Conservation (phyloP, 2,888 invertebrate species). For the Gonocerus acuteangulatus region DNA sequence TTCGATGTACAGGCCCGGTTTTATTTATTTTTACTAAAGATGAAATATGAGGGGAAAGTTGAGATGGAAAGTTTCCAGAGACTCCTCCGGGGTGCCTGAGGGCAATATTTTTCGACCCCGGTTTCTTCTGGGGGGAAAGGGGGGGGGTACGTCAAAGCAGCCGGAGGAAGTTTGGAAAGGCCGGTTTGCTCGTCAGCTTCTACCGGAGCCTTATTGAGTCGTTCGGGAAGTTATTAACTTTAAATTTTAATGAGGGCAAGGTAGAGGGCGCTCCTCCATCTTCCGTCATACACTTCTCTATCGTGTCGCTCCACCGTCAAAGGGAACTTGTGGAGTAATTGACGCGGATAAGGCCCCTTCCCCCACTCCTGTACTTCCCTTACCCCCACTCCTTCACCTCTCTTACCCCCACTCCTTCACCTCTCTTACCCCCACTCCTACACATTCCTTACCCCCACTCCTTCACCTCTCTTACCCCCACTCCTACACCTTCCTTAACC, state of each 20-base stretch:
- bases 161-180: not conserved
- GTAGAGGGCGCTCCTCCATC: not conserved
- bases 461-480: too few species aligned
- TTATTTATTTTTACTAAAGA: slow-evolving; percentile 15
- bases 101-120: slow-evolving; percentile 1
- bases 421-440: too few species aligned
- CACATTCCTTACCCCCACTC: too few species aligned
- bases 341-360: slow-evolving; percentile 13
- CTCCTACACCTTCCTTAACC: too few species aligned
- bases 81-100: not conserved
- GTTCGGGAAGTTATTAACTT: slow-evolving; percentile 24
- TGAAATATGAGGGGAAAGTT: not conserved
- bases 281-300: not conserved
- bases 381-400: too few species aligned
- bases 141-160: slow-evolving; percentile 9
- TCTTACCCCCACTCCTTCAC: too few species aligned
- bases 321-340: slow-evolving; percentile 10
- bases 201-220: slow-evolving; percentile 13
- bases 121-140: not conserved
- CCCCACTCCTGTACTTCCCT: too few species aligned
- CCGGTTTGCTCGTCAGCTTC: not conserved
- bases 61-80: not conserved
- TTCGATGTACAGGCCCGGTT: not conserved
- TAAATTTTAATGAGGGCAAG: slow-evolving; percentile 21
- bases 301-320: not conserved